Conservation (phyloP, 2,888 invertebrate species). For the Apamea anceps region DNA sequence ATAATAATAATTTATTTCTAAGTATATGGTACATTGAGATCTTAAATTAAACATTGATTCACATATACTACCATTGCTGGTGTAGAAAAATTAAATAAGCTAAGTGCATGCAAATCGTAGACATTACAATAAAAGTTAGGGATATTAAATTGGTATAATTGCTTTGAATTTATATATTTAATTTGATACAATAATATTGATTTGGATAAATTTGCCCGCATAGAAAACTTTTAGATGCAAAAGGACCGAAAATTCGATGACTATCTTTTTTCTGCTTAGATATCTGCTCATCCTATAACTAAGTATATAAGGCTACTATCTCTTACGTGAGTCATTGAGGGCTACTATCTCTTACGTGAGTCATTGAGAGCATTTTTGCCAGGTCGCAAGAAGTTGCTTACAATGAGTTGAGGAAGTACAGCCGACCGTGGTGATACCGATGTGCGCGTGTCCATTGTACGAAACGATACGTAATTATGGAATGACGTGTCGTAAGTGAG, state of each 20-base stretch:
- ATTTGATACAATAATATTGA: too few species aligned
- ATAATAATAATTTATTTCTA: too few species aligned
- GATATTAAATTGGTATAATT: too few species aligned
- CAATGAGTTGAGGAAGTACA: slow-evolving; percentile 64
- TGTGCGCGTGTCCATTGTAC: slow-evolving; percentile 39
- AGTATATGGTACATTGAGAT: too few species aligned
- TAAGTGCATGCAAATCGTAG: too few species aligned
- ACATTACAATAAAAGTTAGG: too few species aligned
- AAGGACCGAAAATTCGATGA: not conserved
- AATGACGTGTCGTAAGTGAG: not conserved
- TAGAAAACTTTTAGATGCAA: not conserved
- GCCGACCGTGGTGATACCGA: slow-evolving; percentile 60
- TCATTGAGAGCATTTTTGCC: slow-evolving; percentile 39
- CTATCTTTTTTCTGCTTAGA: not conserved
- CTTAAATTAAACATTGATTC: too few species aligned
- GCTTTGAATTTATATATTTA: too few species aligned
- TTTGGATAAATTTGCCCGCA: too few species aligned
- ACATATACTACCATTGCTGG: too few species aligned
- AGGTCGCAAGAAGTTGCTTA: slow-evolving; percentile 39
- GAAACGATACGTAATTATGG: slow-evolving; percentile 28
- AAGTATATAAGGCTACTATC: not conserved
- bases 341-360: slow-evolving; percentile 13
- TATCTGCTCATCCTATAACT: slow-evolving; percentile 6
- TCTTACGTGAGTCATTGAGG: slow-evolving; percentile 27
- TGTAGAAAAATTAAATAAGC: too few species aligned